Percentiles rank a stretch among this genome's conserved stretches.
Conservation (phyloP, 2,888 invertebrate species). For the Drosophila incognita region DNA sequence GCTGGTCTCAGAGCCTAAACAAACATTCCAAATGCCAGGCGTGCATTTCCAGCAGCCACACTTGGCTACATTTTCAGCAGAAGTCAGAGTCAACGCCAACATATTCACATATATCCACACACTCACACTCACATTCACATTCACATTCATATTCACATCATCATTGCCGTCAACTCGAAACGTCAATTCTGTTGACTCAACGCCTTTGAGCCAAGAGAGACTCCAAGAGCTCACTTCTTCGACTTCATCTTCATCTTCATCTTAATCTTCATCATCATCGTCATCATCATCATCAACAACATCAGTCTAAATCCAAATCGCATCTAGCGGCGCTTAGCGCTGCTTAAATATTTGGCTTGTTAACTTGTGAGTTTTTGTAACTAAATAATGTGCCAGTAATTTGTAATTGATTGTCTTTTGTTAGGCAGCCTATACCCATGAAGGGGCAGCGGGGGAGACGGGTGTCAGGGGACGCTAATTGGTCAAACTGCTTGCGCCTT, state of each 20-base stretch:
- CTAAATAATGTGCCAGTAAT: slow-evolving; percentile 47
- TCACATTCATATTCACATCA: slow-evolving; percentile 37
- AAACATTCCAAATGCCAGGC: slow-evolving; percentile 70
- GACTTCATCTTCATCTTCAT: not conserved
- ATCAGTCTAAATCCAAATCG: slow-evolving; percentile 2
- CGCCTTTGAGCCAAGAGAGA: slow-evolving; percentile 58
- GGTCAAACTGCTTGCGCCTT: slow-evolving; percentile 77
- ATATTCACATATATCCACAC: slow-evolving; percentile 25
- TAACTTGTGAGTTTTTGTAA: slow-evolving; percentile 56
- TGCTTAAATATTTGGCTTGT: slow-evolving; percentile 67
- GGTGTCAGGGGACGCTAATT: slow-evolving; percentile 61
- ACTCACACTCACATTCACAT: slow-evolving; percentile 9
- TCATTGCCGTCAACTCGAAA: slow-evolving; percentile 73
- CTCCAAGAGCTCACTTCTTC: slow-evolving; percentile 17
- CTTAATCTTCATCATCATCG: not conserved
- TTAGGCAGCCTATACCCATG: slow-evolving; percentile 23
- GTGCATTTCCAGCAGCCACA: slow-evolving; percentile 49
- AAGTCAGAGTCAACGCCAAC: slow-evolving; percentile 81
- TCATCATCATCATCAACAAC: not conserved
- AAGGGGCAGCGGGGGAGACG: not conserved
- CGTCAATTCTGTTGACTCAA: slow-evolving; percentile 78
- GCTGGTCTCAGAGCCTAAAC: slow-evolving; percentile 62
- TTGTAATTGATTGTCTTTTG: slow-evolving; percentile 71
- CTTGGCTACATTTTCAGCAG: slow-evolving; percentile 79
- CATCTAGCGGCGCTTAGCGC: slow-evolving; percentile 65